Evolutionary conservation across 1,140 invertebrate species (phyloP), one percentile per base, ranked within the genome.

Genomic region (Scaptomyza pallida): DNA sequence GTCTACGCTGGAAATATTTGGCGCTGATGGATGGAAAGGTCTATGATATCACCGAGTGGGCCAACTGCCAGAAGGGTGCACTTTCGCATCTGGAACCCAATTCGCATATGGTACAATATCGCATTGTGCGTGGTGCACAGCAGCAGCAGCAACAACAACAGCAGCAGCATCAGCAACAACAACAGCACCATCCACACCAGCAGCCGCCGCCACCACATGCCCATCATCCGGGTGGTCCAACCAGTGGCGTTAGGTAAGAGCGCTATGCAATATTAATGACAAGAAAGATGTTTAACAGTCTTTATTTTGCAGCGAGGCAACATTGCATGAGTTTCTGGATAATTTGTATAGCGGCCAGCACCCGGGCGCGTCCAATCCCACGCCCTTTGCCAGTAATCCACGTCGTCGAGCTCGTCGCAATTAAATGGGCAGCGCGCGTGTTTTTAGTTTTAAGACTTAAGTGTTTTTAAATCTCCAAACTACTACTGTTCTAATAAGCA

Each of bases 11-110:
- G 95, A 95, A 97, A 92, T 98, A 98, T 92, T 98, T 97, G 92
- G 97, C 97, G n/a, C 97, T 97, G 75, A 98, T 98, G 97, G 97
- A 98, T 92, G 96, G 96, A 44, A 95, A 95, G 63, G 95, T 98
- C 10, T 98, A 97, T 91, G 97, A 98, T 92, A 98, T 99, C 59
- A 98, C 97, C 23, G 97, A 98, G 91, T 98, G 97, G 97, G 97
- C 97, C 35, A 95, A 95, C 69, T 98, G 97, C 92, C 97, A 98
- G 92, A 97, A 95, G 77, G 94, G 94, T 70, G 96, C 95, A 85
- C 92, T 97, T 60, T 95, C 95, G 73, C 95, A 96, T 91, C 92
- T 97, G 56, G 94, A 94, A 91, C 95, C 97, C 8, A 97, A 98
- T 92, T 96, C 96, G 57, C 97, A 98, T 92, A 94, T 95, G 89